Evolutionary conservation across 2,888 invertebrate species (phyloP).

Genomic region (Caenorhabditis zanzibari): DNA sequence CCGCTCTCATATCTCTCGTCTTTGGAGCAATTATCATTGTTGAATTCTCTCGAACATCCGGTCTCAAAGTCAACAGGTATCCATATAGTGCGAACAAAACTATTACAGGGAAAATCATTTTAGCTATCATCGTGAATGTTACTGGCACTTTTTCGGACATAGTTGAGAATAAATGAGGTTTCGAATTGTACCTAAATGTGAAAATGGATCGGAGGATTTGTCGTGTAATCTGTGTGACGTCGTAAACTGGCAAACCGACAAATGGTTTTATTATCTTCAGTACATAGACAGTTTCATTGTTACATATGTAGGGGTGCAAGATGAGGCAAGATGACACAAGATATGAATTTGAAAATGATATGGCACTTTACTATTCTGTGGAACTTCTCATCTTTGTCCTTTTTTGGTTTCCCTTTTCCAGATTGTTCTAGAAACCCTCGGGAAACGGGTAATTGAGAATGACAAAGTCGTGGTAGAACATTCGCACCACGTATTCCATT

Average conservation of each 20-base stretch:
- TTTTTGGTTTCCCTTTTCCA: neutral
- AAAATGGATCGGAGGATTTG: slow-evolving; percentile 38
- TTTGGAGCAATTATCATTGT: slow-evolving; percentile 17
- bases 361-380: slow-evolving; percentile 1
- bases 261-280: slow-evolving; percentile 13
- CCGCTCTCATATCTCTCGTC: slow-evolving; percentile 36
- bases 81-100: slow-evolving; percentile 29
- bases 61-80: slow-evolving; percentile 12
- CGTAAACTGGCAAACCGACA: slow-evolving; percentile 11
- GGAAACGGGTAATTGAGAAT: slow-evolving; percentile 76
- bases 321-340: slow-evolving; percentile 33
- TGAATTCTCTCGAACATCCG: slow-evolving; percentile 10
- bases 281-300: slow-evolving; percentile 5
- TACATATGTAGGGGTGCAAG: slow-evolving; percentile 15
- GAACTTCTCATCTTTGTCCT: neutral
- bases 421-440: slow-evolving; percentile 59
- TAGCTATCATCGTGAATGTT: slow-evolving; percentile 20
- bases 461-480: slow-evolving; percentile 80
- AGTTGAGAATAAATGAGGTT: slow-evolving; percentile 41
- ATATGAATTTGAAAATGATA: slow-evolving; percentile 1
- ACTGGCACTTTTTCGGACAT: slow-evolving; percentile 26
- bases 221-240: slow-evolving; percentile 43
- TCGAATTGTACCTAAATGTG: slow-evolving; percentile 7
- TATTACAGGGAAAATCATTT: slow-evolving; percentile 15
- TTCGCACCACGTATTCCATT: slow-evolving; percentile 80